These are phyloP conservation scores for Scomber japonicus DNA, from an alignment of 2,113 vertebrate genomes.

Conservation along the genomic window DNA sequence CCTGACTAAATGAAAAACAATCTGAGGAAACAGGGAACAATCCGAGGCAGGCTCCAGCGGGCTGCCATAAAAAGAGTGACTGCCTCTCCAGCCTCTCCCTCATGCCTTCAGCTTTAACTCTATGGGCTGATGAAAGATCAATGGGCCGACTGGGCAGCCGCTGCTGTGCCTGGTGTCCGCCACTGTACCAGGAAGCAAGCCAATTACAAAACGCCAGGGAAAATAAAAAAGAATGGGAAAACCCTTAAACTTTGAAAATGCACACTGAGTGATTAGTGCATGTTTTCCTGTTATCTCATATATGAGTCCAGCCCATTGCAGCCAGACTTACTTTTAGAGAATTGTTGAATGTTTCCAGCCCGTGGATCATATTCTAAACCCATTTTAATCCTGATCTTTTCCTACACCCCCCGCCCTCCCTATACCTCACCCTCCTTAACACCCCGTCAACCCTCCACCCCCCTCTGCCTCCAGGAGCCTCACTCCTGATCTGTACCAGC, in stretches of 20 bases:
- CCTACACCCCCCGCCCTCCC: conserved; percentile 20
- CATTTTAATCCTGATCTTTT: conserved; percentile 57
- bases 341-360: conserved; percentile 65
- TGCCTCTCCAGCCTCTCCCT: conserved; percentile 71
- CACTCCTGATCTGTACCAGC: conserved; percentile 60
- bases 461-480: conserved; percentile 42
- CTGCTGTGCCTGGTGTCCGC: conserved; percentile 72
- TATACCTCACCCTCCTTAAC: conserved; percentile 63
- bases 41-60: conserved; percentile 82
- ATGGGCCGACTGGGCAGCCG: conserved; percentile 74
- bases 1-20: conserved; percentile 81
- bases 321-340: conserved; percentile 42
- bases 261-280: conserved; percentile 57
- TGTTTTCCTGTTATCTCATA: conserved; percentile 52
- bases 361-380: conserved; percentile 65
- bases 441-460: conserved; percentile 58
- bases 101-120: conserved; percentile 72
- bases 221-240: conserved; percentile 58
- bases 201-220: conserved; percentile 73
- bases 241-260: conserved; percentile 45
- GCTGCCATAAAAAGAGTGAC: conserved; percentile 79
- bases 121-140: conserved; percentile 84
- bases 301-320: not conserved
- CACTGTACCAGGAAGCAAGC: conserved; percentile 73
- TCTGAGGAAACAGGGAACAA: conserved; percentile 86